These are phyloP conservation scores for Thera obeliscata DNA, from an alignment of 2,888 invertebrate species.

Conservation along the genomic window DNA sequence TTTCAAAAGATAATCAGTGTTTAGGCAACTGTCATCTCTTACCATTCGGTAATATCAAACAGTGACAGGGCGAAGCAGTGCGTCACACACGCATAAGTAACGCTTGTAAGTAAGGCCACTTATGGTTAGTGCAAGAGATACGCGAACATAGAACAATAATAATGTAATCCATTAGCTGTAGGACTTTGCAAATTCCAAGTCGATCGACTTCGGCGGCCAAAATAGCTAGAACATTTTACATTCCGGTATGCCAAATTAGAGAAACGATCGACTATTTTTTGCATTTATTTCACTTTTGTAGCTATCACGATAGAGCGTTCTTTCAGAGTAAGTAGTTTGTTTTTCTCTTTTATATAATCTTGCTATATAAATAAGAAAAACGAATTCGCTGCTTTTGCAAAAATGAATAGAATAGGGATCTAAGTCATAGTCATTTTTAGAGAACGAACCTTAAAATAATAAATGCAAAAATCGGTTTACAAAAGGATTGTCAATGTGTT, in stretches of 20 bases:
- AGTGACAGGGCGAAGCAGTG: too few relatives aligned
- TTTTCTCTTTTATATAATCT: neutral
- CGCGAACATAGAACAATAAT: neutral
- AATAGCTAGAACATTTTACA: slow-evolving; percentile 68
- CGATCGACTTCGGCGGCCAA: slow-evolving; percentile 51
- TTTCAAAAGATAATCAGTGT: too few relatives aligned
- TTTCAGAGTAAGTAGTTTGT: slow-evolving; percentile 1
- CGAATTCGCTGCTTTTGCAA: neutral
- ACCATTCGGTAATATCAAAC: too few relatives aligned
- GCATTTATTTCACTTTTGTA: slow-evolving; percentile 56
- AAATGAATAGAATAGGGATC: neutral
- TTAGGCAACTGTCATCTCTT: too few relatives aligned
- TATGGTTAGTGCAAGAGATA: slow-evolving; percentile 3
- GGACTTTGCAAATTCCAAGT: slow-evolving; percentile 30
- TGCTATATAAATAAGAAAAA: neutral
- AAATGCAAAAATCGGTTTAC: slow-evolving; percentile 1
- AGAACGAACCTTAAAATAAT: neutral
- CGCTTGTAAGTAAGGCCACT: slow-evolving; percentile 8
- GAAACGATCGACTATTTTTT: slow-evolving; percentile 51
- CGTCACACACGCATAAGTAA: too few relatives aligned
- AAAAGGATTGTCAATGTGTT: neutral
- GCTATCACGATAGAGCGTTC: neutral
- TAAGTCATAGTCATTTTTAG: neutral
- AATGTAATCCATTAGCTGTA: slow-evolving; percentile 21
- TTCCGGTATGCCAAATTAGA: slow-evolving; percentile 80